Evolutionary conservation across 2,797 vertebrate species (phyloP).

Genomic region (Xiphophorus birchmanni): DNA sequence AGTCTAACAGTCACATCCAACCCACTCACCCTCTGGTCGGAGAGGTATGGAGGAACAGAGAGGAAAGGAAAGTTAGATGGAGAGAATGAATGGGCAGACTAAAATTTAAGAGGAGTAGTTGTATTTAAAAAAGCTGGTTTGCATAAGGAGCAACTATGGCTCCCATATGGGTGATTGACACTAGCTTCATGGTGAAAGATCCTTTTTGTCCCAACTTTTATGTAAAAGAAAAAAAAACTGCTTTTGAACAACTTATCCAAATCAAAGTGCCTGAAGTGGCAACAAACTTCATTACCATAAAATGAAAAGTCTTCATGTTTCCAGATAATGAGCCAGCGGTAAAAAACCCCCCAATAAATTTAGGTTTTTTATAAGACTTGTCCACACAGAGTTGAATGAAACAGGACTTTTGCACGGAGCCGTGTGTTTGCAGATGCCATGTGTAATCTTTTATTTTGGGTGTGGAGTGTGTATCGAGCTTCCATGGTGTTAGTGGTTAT

Average conservation of each 20-base stretch:
- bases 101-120: constrained; percentile 20
- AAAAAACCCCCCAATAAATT: constrained; percentile 52
- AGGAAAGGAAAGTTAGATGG: constrained; percentile 18
- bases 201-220: constrained; percentile 11
- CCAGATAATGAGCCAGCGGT: constrained; percentile 52
- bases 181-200: constrained; percentile 5
- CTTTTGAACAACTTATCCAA: constrained; percentile 18
- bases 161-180: constrained; percentile 16
- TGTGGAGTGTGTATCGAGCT: constrained; percentile 61
- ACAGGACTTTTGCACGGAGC: constrained; percentile 47
- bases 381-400: constrained; percentile 40
- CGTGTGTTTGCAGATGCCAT: constrained; percentile 21
- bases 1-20: constrained; percentile 72
- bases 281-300: constrained; percentile 35
- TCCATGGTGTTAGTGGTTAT: constrained; percentile 43
- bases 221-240: background rate
- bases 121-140: constrained; percentile 22
- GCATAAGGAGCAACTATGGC: constrained; percentile 7
- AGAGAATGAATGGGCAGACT: constrained; percentile 9
- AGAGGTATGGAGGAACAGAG: constrained; percentile 33
- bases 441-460: constrained; percentile 49
- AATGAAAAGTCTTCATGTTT: constrained; percentile 45
- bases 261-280: constrained; percentile 38
- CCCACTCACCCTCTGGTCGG: constrained; percentile 62
- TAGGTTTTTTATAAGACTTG: constrained; percentile 44